Base-by-base conservation (phyloP, 2,888 invertebrate species). In the Psylliodes chrysocephalus region DNA sequence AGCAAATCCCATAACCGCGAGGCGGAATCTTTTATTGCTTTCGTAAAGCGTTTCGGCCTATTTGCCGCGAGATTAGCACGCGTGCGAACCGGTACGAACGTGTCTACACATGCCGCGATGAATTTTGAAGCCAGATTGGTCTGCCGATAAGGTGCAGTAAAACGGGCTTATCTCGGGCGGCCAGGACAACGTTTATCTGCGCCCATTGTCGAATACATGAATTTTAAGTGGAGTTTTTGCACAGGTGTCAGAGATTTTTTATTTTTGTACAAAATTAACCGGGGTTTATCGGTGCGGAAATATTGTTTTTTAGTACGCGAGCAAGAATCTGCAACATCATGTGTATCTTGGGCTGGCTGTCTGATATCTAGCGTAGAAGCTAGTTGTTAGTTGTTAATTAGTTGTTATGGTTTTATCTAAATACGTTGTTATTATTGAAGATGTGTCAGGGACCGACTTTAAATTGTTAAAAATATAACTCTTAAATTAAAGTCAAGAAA, bases 161-260 rank as follows among this genome's bases (percentile, higher is more conserved):
- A 68, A 71, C 69, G 69, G 64, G 68, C 67, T 75, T 75, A 76
- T 75, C 77, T 70, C 60, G 49, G 51, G 55, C 66, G 59, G 53
- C 69, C 70, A 68, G 68, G 67, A 71, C 71, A 65, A 63, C 62
- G 56, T 67, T 70, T 74, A 71, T 71, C 73, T 72, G 64, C 10
- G 53, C 64, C 70, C 68, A 67, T 70, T 74, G 73, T 73, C 73
- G 75, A 74, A 75, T 75, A 74, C 65, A 72, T 71, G 73, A 72
- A 74, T 73, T 65, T 70, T 73, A 73, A 74, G 68, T 67, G 64
- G 44, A 8, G 44, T 44, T 59, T 56, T 62, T 56, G 30, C 59
- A 59, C 59, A 59, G 59, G 59, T 59, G 49, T 30, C n/a, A 40
- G 40, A 1, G n/a, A 38, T 38, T 40, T 49, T 47, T 47, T 49